Base-by-base conservation (phyloP, 2,113 vertebrate species). In the Phaethon lepturus region DNA sequence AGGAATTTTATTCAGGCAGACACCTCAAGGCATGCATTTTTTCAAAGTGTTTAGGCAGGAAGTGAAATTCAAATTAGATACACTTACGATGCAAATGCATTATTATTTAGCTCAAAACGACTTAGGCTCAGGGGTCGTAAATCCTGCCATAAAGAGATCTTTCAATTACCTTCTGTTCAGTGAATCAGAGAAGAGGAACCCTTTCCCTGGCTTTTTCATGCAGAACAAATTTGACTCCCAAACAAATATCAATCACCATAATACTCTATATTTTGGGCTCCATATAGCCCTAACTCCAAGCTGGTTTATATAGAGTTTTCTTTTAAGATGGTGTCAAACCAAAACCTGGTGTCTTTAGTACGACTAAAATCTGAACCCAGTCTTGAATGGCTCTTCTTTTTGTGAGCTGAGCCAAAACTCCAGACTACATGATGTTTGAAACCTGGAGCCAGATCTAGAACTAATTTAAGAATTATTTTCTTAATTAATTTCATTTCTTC, bases 1-100 rank as follows among this genome's bases (percentile, higher is more conserved):
- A 94, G 95, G 95, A 95, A 94, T 96, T 91, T 97, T 95, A 97
- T 72, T 90, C 95, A 93, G 95, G 92, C 94, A 97, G 94, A 95
- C 93, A 97, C 94, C 96, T 97, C 84, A 91, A 94, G 92, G 95
- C 88, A 96, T 96, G 93, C 94, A 93, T 97, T 68, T 87, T 97
- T 97, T 97, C 96, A 97, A 95, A 94, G 95, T 85, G 90, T 91
- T 79, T 87, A 96, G 97, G 94, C 96, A 97, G 97, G 94, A 97
- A 98, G 92, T 24, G 22, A 97, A 97, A 97, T 97, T 96, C 96
- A 97, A 96, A 97, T 97, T 94, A 97, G 96, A 97, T 97, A 96
- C 95, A 97, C 93, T 96, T 95, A 95, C 42, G 58, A 97, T 90
- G 96, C 91, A 95, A 97, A 96, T 90, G 87, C 84, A 93, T 97